These are phyloP conservation scores for Leistus spinibarbis DNA, from an alignment of 2,888 invertebrate genomes.

Conservation along the genomic window DNA sequence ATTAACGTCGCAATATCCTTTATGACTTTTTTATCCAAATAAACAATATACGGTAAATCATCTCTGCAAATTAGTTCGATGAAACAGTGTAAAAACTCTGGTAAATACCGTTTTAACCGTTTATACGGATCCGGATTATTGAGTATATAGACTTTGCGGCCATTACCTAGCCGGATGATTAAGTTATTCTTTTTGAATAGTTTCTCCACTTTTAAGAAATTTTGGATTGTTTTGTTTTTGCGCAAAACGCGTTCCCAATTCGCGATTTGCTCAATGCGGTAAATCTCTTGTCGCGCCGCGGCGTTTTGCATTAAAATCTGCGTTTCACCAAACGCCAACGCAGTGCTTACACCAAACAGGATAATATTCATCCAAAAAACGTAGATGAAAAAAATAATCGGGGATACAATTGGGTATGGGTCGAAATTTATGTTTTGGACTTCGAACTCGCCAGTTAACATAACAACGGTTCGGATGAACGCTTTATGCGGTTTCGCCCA, in stretches of 20 bases:
- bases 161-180: constrained; percentile 14
- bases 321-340: constrained; percentile 30
- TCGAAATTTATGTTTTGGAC: constrained; percentile 15
- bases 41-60: constrained; percentile 31
- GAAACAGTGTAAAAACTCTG: constrained; percentile 12
- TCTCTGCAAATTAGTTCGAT: constrained; percentile 24
- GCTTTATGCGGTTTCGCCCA: not conserved
- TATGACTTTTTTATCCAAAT: constrained; percentile 31
- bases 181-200: constrained; percentile 26
- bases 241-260: constrained; percentile 32
- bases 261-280: constrained; percentile 29
- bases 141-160: constrained; percentile 25
- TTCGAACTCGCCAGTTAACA: constrained; percentile 31
- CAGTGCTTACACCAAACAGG: constrained; percentile 28
- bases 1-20: constrained; percentile 19
- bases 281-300: constrained; percentile 15
- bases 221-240: constrained; percentile 26
- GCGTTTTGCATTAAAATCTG: constrained; percentile 25
- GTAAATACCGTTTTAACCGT: constrained; percentile 22
- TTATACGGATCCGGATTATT: constrained; percentile 36
- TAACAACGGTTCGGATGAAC: constrained; percentile 21
- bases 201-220: constrained; percentile 26
- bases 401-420: not conserved
- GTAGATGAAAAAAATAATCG: constrained; percentile 18
- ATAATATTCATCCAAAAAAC: constrained; percentile 34